These are phyloP conservation scores for Nilaparvata lugens DNA, from an alignment of 1,140 invertebrate species.

Conservation along the genomic window DNA sequence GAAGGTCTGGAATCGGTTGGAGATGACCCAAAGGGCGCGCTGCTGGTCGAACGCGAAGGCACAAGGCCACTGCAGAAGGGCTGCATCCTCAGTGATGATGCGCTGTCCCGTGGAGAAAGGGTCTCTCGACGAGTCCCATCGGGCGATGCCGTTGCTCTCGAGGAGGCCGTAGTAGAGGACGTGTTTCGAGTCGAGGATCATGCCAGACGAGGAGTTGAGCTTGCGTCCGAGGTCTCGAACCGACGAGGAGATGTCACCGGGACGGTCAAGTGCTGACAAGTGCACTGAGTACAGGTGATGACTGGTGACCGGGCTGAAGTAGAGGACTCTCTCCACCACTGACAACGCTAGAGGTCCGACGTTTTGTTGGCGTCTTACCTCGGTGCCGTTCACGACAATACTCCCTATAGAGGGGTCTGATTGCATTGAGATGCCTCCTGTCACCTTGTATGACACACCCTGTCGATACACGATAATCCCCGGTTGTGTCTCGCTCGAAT, in stretches of 20 bases:
- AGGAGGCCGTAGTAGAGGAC: slow-evolving; percentile 55
- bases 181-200: slow-evolving; percentile 42
- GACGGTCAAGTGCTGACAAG: slow-evolving; percentile 43
- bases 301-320: slow-evolving; percentile 52
- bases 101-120: slow-evolving; percentile 37
- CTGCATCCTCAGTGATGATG: slow-evolving; percentile 50
- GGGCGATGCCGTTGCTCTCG: slow-evolving; percentile 50
- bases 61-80: slow-evolving; percentile 58
- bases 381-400: slow-evolving; percentile 46
- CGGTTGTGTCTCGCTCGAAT: slow-evolving; percentile 49
- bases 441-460: slow-evolving; percentile 53
- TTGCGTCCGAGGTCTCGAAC: slow-evolving; percentile 12
- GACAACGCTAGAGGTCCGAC: slow-evolving; percentile 7
- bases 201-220: slow-evolving; percentile 22
- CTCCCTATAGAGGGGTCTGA: slow-evolving; percentile 42
- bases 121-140: slow-evolving; percentile 47
- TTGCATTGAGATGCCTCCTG: slow-evolving; percentile 49
- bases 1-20: slow-evolving; percentile 52
- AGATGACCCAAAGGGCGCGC: slow-evolving; percentile 51
- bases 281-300: slow-evolving; percentile 50
- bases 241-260: slow-evolving; percentile 12
- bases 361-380: slow-evolving; percentile 29
- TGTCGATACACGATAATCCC: slow-evolving; percentile 59
- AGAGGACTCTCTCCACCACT: slow-evolving; percentile 43
- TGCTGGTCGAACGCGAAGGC: slow-evolving; percentile 56